Evolutionary conservation across 2,797 vertebrate species (phyloP).

Genomic region (Syncerus caffer): DNA sequence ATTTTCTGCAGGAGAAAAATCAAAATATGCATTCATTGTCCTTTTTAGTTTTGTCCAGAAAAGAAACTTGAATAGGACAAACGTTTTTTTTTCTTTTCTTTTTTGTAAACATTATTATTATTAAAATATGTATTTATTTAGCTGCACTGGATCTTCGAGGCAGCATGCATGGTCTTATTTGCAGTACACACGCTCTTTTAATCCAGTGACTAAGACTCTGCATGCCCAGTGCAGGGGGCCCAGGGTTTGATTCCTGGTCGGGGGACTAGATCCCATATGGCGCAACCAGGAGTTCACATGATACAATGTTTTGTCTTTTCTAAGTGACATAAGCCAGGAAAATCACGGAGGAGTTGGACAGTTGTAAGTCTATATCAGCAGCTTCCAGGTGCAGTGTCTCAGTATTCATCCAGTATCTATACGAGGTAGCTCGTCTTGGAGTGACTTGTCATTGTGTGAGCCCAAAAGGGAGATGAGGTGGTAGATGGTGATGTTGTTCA

Average conservation of each 20-base stretch:
- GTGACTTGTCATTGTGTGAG: neutral
- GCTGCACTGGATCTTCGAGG: neutral
- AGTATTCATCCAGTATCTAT: neutral
- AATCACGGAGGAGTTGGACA: neutral
- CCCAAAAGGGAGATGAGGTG: neutral
- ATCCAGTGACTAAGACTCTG: neutral
- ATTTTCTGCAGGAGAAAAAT: neutral
- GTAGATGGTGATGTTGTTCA: neutral
- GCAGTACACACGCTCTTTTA: neutral
- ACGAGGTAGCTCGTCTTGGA: neutral
- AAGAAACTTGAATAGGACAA: neutral
- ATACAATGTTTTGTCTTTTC: neutral
- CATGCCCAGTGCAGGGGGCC: neutral
- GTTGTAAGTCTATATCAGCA: neutral
- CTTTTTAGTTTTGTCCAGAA: neutral
- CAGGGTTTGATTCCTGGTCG: neutral
- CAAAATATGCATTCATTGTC: neutral
- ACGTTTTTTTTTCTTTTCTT: neutral
- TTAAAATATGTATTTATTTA: neutral
- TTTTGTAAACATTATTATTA: neutral
- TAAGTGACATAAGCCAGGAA: neutral
- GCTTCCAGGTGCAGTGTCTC: neutral
- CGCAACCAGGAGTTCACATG: neutral
- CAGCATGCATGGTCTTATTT: neutral
- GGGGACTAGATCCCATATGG: neutral